Evolutionary conservation across 2,888 invertebrate species (phyloP), one percentile per base, ranked within the genome.

Genomic region (Drosophila neonasuta): DNA sequence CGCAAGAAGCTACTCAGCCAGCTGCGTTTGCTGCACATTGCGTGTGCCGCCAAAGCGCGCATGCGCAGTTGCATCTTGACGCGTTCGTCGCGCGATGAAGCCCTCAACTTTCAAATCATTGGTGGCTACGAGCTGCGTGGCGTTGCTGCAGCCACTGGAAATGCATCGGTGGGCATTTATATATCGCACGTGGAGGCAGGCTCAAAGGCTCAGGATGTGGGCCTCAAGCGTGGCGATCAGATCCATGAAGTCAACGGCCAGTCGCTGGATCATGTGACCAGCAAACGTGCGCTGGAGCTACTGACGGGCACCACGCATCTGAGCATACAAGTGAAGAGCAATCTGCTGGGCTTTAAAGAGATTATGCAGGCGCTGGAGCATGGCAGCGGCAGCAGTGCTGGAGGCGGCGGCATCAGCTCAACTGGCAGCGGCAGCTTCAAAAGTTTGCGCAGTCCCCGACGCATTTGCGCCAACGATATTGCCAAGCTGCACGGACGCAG

Each of bases 211-310:
- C 97, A 98, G 91, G 97, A 98, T 90, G 96, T 97, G 24, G 99
- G 99, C 1, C 92, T 99, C 52, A 98, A 99, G 91, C 93, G 98
- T 57, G 99, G 99, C 42, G 99, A 99, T 92, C 99, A 99, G 92
- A 97, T 99, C 71, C 92, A 99, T 78, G 98, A 99, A 92, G 98
- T 99, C 1, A 99, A 99, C 91, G 98, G 98, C 30, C 97, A 98
- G 90, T 97, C 96, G 87, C 98, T 99, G 90, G 96, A 97, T 88
- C 97, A 97, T 91, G 97, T 99, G 50, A 96, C 95, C 81, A 96
- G 97, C 90, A 94, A 95, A 49, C 95, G 96, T 88, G 99, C 99
- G 9, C 93, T 98, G 91, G 99, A 99, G 91, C 95, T 99, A 71
- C 93, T 99, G 13, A 94, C 96, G 75, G 96, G 97, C 65, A 97